Percentiles rank a stretch among this genome's conserved stretches.
Evolutionary conservation across 2,797 vertebrate species (phyloP).

Genomic region (Danio jaintianensis): DNA sequence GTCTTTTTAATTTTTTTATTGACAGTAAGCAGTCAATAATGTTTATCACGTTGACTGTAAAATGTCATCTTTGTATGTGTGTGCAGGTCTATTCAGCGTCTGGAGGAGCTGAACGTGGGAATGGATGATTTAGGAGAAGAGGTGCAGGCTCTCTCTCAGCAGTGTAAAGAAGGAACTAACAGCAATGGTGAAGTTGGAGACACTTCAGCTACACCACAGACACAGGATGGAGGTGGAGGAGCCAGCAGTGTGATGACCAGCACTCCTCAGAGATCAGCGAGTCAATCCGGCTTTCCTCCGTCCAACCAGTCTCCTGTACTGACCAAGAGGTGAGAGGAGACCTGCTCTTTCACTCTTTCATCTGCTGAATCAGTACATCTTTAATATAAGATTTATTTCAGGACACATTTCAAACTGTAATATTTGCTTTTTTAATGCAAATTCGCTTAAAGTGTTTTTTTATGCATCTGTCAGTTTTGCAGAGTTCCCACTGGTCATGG

Average conservation of each 20-base stretch:
- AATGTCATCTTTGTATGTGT: slow-evolving; percentile 20
- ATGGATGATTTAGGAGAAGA: slow-evolving; percentile 92
- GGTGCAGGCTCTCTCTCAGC: slow-evolving; percentile 85
- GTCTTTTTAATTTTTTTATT: too few species aligned
- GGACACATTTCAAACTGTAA: neutral
- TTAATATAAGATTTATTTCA: neutral
- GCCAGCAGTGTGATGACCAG: slow-evolving; percentile 75
- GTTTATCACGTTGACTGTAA: neutral
- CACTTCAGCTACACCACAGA: slow-evolving; percentile 65
- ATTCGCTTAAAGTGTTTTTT: neutral
- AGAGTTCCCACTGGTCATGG: too few species aligned
- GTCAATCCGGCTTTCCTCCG: slow-evolving; percentile 74
- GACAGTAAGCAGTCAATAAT: neutral
- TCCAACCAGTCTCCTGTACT: slow-evolving; percentile 87
- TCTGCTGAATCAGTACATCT: neutral
- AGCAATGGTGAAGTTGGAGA: slow-evolving; percentile 52
- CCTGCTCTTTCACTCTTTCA: neutral
- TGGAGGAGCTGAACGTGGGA: slow-evolving; percentile 96
- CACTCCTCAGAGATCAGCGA: slow-evolving; percentile 82
- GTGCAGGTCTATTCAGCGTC: slow-evolving; percentile 93
- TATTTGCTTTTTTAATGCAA: neutral
- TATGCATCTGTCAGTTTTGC: too few species aligned
- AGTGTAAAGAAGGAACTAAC: slow-evolving; percentile 80
- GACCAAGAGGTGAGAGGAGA: slow-evolving; percentile 76
- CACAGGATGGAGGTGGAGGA: slow-evolving; percentile 58